Base-by-base conservation (phyloP, 2,888 invertebrate species). In the Pachliopta kotzebuea region DNA sequence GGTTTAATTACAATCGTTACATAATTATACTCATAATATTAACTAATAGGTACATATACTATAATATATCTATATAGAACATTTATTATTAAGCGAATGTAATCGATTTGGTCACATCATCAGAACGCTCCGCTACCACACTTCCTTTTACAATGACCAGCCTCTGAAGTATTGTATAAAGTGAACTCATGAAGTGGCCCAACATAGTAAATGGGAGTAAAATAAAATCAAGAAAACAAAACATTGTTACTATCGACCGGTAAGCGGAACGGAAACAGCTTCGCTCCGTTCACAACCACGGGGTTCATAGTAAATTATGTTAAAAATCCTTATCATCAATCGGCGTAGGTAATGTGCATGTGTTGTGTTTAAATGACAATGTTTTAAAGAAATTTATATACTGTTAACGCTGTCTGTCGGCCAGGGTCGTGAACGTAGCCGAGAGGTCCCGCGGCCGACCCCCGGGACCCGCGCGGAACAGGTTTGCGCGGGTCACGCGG, bases 1-100 rank as follows among this genome's bases (percentile, higher is more conserved):
- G 89, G 85, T 91, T 90, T 90, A 91, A 91, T 91, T 90, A 90
- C 89, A 90, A 88, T 91, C 80, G 86, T 89, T 90, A 90, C 90
- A 90, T 91, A 89, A 88, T 86, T 85, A 85, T 89, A 88, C 78
- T 90, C 84, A 86, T 90, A 86, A 85, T 85, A 82, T 83, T 87
- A 85, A 85, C 85, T 88, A 87, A 88, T 89, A 85, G 84, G 85
- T 88, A 85, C 87, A 88, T 88, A 88, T 85, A 90, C 85, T 90
- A 89, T 90, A 90, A 88, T n/a, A 90, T 90, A 88, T 87, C 85
- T 90, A 86, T 90, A 89, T 86, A 89, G 89, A 88, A 90, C 86
- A 87, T 89, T 88, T 88, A 88, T 84, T 86, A 87, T 87, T 88
- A 89, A 88, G 90, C 87, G 86, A 90, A 88, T 88, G 90, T 89